These are phyloP conservation scores for Cyclura pinguis DNA, from an alignment of 2,797 vertebrate genomes.

Conservation along the genomic window DNA sequence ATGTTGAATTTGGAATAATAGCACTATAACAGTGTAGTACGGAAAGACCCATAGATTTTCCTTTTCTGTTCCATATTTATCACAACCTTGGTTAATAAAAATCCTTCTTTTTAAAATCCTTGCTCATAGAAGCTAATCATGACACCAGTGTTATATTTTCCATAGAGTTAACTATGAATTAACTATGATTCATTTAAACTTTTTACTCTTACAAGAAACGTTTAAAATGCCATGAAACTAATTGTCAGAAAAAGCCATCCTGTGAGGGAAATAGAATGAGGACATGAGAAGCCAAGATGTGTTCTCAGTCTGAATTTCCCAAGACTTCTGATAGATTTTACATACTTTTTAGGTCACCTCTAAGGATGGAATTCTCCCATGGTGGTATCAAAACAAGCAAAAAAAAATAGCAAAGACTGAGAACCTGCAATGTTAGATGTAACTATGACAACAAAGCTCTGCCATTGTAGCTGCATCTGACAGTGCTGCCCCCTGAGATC, in stretches of 20 bases:
- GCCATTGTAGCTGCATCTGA: too few relatives aligned
- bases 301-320: not conserved
- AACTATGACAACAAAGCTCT: too few relatives aligned
- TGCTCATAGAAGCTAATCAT: not conserved
- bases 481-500: too few relatives aligned
- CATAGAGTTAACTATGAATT: not conserved
- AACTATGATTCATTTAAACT: not conserved
- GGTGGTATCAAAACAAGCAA: too few relatives aligned
- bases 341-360: too few relatives aligned
- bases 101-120: not conserved
- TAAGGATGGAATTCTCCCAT: too few relatives aligned
- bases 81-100: not conserved
- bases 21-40: too few relatives aligned
- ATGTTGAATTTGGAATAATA: too few relatives aligned
- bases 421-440: too few relatives aligned
- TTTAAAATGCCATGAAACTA: not conserved
- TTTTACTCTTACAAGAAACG: not conserved
- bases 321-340: not conserved
- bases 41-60: too few relatives aligned
- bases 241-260: not conserved
- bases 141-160: constrained; percentile 4
- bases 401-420: too few relatives aligned
- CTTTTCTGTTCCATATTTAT: not conserved
- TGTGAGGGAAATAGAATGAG: not conserved
- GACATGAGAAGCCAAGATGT: too few relatives aligned